phyloP scores from a whole-genome alignment of 2,888 invertebrate species.

The Coenonympha glycerion region DNA sequence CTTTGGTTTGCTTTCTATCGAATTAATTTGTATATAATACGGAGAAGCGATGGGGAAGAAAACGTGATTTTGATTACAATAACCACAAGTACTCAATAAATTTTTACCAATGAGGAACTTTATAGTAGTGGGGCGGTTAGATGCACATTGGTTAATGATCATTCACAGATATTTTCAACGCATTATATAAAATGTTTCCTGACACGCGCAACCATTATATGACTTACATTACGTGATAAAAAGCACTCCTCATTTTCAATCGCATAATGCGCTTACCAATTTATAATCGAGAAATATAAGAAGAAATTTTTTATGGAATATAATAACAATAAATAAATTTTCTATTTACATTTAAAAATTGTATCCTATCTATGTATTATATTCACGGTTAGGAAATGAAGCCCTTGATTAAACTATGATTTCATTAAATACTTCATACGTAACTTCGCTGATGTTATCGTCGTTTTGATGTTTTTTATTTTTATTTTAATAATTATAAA shows the following conservation, averaged over 20 bases:
- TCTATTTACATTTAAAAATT: conserved; percentile 71
- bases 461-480: conserved; percentile 7
- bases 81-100: too few species aligned
- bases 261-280: conserved; percentile 66
- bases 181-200: conserved; percentile 2
- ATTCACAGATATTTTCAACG: conserved; percentile 8
- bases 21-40: too few species aligned
- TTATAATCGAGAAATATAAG: conserved; percentile 72
- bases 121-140: too few species aligned
- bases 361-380: conserved; percentile 69
- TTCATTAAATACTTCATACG: conserved; percentile 30
- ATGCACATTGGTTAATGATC: too few species aligned
- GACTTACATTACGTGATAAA: conserved; percentile 55
- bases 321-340: conserved; percentile 74
- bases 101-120: too few species aligned
- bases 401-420: conserved; percentile 38
- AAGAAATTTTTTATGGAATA: conserved; percentile 71
- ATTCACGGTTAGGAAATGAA: conserved; percentile 52
- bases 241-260: conserved; percentile 64
- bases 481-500: not conserved
- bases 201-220: conserved; percentile 32
- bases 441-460: conserved; percentile 19
- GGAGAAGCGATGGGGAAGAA: too few species aligned
- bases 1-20: too few species aligned
- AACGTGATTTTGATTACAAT: too few species aligned